Conservation (phyloP, 2,797 vertebrate genomes). For the Phylloscopus collybita region DNA sequence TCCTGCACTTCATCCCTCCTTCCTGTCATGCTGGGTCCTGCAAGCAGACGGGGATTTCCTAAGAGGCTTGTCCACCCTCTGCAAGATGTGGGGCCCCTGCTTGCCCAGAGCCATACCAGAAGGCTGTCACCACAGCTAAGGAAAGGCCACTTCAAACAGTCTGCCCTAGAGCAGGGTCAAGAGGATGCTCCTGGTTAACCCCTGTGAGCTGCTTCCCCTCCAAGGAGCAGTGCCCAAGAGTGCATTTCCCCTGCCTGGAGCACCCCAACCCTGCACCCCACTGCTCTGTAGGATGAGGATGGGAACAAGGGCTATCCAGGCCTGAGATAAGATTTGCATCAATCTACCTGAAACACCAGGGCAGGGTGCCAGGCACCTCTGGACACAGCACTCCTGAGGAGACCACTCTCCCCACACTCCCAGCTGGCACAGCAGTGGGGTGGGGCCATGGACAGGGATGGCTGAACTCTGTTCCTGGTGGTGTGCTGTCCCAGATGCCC, state of each 20-base stretch:
- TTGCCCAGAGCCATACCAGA: neutral
- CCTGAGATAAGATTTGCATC: neutral
- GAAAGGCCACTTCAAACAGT: slow-evolving; percentile 43
- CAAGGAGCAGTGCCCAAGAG: neutral
- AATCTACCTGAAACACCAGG: neutral
- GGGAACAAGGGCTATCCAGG: neutral
- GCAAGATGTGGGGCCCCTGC: neutral
- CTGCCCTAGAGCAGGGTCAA: neutral
- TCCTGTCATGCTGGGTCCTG: neutral
- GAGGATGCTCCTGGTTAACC: neutral
- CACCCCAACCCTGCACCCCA: neutral
- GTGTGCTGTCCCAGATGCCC: neutral
- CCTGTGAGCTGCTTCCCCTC: neutral
- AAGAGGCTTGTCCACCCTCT: neutral
- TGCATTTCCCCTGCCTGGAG: neutral
- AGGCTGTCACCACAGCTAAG: neutral
- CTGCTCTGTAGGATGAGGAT: neutral
- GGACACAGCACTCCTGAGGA: neutral
- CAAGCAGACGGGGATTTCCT: neutral
- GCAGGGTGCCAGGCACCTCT: neutral
- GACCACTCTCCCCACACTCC: neutral
- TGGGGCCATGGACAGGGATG: neutral
- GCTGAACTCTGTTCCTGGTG: neutral
- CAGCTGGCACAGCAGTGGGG: accelerated
- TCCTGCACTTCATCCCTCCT: neutral